These are phyloP conservation scores for Toxonevra muliebris DNA, from an alignment of 2,888 invertebrate species.

Conservation along the genomic window DNA sequence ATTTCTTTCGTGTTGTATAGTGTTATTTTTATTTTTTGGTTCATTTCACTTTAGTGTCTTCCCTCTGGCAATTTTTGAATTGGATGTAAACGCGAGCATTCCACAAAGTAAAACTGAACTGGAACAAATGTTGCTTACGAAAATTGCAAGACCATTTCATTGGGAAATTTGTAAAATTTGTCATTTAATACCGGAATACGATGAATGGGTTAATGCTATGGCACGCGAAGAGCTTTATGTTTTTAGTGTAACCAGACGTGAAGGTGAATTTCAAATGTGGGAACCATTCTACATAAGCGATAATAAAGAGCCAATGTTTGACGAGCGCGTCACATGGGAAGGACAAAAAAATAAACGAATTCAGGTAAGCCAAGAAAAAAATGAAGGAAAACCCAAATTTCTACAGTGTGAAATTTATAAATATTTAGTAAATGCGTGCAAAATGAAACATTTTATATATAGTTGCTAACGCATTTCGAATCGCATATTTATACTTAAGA, in stretches of 20 bases:
- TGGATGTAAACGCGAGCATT: constrained; percentile 38
- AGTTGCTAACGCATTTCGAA: too few species aligned
- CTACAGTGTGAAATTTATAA: too few species aligned
- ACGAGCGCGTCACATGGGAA: constrained; percentile 91
- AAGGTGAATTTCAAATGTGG: constrained; percentile 78
- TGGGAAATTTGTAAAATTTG: constrained; percentile 41
- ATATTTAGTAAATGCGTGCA: too few species aligned
- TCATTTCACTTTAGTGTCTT: constrained; percentile 43
- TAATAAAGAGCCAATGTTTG: constrained; percentile 85
- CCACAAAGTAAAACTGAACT: constrained; percentile 52
- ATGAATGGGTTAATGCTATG: constrained; percentile 39
- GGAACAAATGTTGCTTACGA: constrained; percentile 36
- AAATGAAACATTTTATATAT: too few species aligned
- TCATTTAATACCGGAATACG: constrained; percentile 45
- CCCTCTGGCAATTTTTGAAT: constrained; percentile 51
- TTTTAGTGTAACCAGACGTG: constrained; percentile 80
- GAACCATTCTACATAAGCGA: constrained; percentile 93
- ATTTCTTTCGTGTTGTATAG: too few species aligned
- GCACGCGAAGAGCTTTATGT: constrained; percentile 39
- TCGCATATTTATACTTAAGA: too few species aligned
- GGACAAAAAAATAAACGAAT: constrained; percentile 71
- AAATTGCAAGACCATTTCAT: constrained; percentile 46
- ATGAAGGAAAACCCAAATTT: too few species aligned
- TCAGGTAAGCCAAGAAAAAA: constrained; percentile 44
- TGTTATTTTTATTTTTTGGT: too few species aligned